Conservation (phyloP, 2,888 invertebrate species). For the Mactromeris polynyma region DNA sequence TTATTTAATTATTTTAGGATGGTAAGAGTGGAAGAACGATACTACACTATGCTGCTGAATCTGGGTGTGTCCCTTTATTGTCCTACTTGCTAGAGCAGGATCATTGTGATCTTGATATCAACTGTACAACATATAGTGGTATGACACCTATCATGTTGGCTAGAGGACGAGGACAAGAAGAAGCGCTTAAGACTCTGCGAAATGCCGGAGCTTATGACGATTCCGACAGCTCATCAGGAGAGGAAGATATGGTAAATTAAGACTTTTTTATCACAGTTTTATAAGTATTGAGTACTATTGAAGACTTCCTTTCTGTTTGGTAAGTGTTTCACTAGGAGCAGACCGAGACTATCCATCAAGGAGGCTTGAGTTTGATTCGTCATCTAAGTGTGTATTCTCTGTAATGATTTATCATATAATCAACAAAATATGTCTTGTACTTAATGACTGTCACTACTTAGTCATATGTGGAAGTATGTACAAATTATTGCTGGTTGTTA, state of each 20-base stretch:
- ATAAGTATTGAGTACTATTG: too few relatives aligned
- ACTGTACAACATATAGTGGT: constrained; percentile 80
- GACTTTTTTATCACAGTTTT: too few relatives aligned
- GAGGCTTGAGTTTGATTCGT: too few relatives aligned
- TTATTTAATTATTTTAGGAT: constrained; percentile 67
- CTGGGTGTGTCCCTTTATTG: constrained; percentile 72
- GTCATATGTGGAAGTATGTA: too few relatives aligned
- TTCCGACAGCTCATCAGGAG: constrained; percentile 56
- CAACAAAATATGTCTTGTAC: too few relatives aligned
- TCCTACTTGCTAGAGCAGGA: constrained; percentile 66
- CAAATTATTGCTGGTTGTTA: too few relatives aligned
- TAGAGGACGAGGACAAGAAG: constrained; percentile 72
- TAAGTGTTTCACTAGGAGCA: too few relatives aligned
- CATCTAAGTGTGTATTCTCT: too few relatives aligned
- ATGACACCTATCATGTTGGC: constrained; percentile 79
- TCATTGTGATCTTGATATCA: constrained; percentile 65
- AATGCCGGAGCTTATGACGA: constrained; percentile 72
- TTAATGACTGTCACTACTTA: too few relatives aligned
- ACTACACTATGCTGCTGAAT: constrained; percentile 82
- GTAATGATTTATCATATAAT: too few relatives aligned
- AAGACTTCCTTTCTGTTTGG: too few relatives aligned
- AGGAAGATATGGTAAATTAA: constrained; percentile 69
- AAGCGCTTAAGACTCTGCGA: constrained; percentile 68
- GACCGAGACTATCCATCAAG: too few relatives aligned
- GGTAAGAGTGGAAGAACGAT: constrained; percentile 82